Base-by-base conservation (phyloP, 2,113 vertebrate genomes). In the Pholis gunnellus region DNA sequence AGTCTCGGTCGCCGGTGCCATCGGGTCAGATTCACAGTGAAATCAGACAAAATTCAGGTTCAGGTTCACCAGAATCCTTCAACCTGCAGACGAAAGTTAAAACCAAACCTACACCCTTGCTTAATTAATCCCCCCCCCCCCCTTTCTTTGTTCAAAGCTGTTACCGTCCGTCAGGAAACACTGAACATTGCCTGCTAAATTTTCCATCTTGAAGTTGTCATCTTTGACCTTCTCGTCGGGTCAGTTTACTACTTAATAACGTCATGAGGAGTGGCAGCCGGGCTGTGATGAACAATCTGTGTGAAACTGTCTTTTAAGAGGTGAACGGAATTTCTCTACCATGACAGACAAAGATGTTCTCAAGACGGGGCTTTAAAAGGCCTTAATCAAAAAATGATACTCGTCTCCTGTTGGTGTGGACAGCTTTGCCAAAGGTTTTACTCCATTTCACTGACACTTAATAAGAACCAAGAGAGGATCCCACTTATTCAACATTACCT, bases 401-500 rank as follows among this genome's bases (percentile, higher is more conserved):
- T 79, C 5, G 0, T 29, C 71, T 84, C 63, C 46, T 75, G 72
- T 66, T 78, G 67, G 68, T 38, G 64, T 84, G 75, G 80, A 91
- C 52, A 87, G 75, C 74, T 85, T 80, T 89, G 82, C 87, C 79
- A 82, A 85, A 73, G 81, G 25, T 87, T 90, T 89, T 42, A 76
- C 71, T 85, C 69, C 46, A 78, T 84, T 87, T 86, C 56, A 59
- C 61, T 91, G 89, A 88, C 76, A 88, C 78, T 78, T 88, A 83
- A 91, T 86, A 87, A 82, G 88, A 85, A 72, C 75, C 78, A 70
- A 70, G 82, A 85, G 79, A 88, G 75, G 57, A 82, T 72, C 67
- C n/a, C 73, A 75, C 72, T 87, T 88, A 90, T 85, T 92, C 73
- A 81, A 87, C 85, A 87, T 92, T 85, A 92, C 80, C 25, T 52